A percentile compares a stretch with the other conserved stretches of the same genome.
Conservation (phyloP, 2,888 invertebrate genomes). For the Synergus japonicus region DNA sequence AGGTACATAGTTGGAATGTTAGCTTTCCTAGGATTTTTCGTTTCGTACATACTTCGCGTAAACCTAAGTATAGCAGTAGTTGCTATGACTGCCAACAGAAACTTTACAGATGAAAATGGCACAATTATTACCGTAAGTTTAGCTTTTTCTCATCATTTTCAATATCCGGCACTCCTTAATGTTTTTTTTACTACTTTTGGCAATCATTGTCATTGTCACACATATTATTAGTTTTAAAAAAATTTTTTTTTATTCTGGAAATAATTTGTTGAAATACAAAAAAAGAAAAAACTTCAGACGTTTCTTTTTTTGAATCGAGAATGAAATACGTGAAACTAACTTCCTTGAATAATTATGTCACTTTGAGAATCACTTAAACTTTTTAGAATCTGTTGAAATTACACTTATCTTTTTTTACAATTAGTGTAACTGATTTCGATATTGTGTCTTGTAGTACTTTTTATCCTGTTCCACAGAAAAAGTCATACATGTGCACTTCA, state of each 20-base stretch:
- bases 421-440: not conserved
- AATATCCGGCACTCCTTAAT: not conserved
- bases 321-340: not conserved
- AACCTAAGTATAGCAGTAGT: constrained; percentile 96
- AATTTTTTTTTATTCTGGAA: too few species aligned
- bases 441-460: not conserved
- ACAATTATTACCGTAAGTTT: constrained; percentile 80
- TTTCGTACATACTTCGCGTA: constrained; percentile 89
- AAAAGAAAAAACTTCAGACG: not conserved
- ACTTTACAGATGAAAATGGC: constrained; percentile 82
- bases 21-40: constrained; percentile 92
- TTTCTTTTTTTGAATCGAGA: not conserved
- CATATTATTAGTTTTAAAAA: not conserved
- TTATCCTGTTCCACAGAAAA: not conserved
- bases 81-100: constrained; percentile 90
- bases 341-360: not conserved
- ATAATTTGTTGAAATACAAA: too few species aligned
- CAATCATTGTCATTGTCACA: not conserved
- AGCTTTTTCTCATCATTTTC: not conserved
- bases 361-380: not conserved
- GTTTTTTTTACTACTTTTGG: not conserved
- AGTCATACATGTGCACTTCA: not conserved
- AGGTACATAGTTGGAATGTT: constrained; percentile 87
- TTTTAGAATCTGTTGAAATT: not conserved
- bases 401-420: not conserved